Evolutionary conservation across 2,113 vertebrate species (phyloP), one percentile per base, ranked within the genome.

Genomic region (Triplophysa tibetana): DNA sequence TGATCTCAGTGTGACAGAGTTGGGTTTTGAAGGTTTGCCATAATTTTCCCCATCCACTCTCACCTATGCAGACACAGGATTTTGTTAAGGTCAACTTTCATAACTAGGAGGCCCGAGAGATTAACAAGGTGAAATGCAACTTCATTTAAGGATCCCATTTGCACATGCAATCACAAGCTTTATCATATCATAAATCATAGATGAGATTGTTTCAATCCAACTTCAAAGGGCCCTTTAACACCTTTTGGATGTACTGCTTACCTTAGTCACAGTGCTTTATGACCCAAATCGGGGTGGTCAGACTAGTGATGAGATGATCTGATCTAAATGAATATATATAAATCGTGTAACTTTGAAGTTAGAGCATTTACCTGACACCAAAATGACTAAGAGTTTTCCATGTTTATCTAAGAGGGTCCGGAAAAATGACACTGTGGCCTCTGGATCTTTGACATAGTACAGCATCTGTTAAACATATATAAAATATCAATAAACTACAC

Each of bases 381-480:
- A 33, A 85, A 95, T 93, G 87, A 98, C 92, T 19, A 98, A 88
- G 60, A 99, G 95, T 85, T 95, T 97, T 0, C 86, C 96, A 64
- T 91, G 91, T 0, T 89, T 74, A 65, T 91, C 87, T 79, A 98
- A 87, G 52, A 97, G 93, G 78, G 93, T 92, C 45, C 91, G 93
- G 87, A 97, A 98, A 81, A 96, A 97, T 13, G 4, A 88, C 82
- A 97, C 16, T 3, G 95, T 95, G 0, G 89, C 94, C 52, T 85
- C 90, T 29, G 95, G 78, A 52, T 98, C 95, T 82, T 94, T 91
- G 75, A 95, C 95, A 43, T 96, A 98, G 81, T 98, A 98, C 77
- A 99, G 92, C 95, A 93, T 91, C 92, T 93, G 90, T 33, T 75
- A 21, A 77, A 45, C 1, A 61, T 43, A 74, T 5, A 11, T 33